These are phyloP conservation scores for Plectropomus leopardus DNA, from an alignment of 2,113 vertebrate genomes.

Conservation along the genomic window DNA sequence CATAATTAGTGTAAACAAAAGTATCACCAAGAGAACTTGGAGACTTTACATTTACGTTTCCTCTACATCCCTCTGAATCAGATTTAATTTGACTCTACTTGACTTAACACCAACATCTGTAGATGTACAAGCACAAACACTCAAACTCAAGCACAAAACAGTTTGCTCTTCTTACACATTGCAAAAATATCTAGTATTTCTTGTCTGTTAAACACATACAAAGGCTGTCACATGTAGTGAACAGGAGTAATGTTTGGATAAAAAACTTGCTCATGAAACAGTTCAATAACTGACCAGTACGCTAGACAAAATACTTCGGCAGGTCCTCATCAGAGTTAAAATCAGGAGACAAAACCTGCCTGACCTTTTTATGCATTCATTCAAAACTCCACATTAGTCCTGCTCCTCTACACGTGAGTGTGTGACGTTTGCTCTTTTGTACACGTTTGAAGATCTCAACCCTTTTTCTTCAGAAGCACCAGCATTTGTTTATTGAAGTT, in stretches of 20 bases:
- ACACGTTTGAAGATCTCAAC: not conserved
- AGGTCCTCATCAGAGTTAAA: not conserved
- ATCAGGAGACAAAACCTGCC: not conserved
- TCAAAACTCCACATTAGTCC: not conserved
- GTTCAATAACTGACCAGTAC: not conserved
- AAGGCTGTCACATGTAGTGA: not conserved
- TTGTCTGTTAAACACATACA: not conserved
- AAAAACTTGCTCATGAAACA: not conserved
- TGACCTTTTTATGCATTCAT: constrained; percentile 41
- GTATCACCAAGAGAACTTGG: not conserved
- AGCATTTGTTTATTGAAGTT: not conserved
- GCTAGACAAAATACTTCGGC: not conserved
- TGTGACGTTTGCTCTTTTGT: not conserved
- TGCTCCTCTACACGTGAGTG: not conserved
- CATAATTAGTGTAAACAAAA: not conserved
- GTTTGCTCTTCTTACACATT: not conserved
- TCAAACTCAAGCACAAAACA: not conserved
- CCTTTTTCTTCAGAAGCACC: not conserved
- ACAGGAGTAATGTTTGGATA: not conserved
- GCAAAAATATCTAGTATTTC: too few relatives aligned
- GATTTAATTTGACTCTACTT: too few relatives aligned
- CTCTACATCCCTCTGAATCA: not conserved
- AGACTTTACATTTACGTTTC: not conserved
- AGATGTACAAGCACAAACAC: too few relatives aligned
- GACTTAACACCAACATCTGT: too few relatives aligned